Base-by-base conservation (phyloP, 2,797 vertebrate genomes). In the Urophycis tenuis region DNA sequence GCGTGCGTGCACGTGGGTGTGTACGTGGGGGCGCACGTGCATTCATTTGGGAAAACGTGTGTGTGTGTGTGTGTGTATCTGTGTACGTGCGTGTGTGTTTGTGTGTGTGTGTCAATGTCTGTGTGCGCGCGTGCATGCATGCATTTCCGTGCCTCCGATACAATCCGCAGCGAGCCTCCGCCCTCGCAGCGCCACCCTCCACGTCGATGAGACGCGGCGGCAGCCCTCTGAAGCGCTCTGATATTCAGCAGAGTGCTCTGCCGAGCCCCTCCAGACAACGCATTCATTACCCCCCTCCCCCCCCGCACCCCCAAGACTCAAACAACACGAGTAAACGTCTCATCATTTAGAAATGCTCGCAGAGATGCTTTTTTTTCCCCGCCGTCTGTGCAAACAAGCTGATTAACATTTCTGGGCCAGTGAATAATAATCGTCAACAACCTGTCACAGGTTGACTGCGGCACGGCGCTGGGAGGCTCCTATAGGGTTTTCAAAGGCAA, bases 251-350 rank as follows among this genome's bases (percentile, higher is more conserved):
- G 22, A 70, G 67, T 36, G 64, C 67, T 74, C 60, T 60, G 64
- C 74, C 75, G 19, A 19, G 35, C 77, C 73, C 73, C 64, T 73
- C 33, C 0, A 73, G 81, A 78, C 75, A 34, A 45, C 45, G 19
- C 71, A 34, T 81, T 79, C 83, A 84, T 84, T 78, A 74, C 45
- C 53, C 49, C 49, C 49, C 49, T 15, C 41, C 41, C 41, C 41
- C 45, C 19, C 45, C 45, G n/a, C n/a, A n/a, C 22, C 53, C n/a
- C 22, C 53, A 5, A 25, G n/a, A 60, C n/a, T 60, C 53, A 53
- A 22, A 53, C 45, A n/a, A n/a, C 22, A 60, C 53, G 53, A 60
- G 53, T 60, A 60, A 60, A 60, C 7, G 53, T 60, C 53, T 60
- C 53, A 60, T 60, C n/a, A 25, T 60, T n/a, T 60, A 25, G 53